These are phyloP conservation scores for Cirrhinus molitorella DNA, from an alignment of 2,797 vertebrate species.

Conservation along the genomic window DNA sequence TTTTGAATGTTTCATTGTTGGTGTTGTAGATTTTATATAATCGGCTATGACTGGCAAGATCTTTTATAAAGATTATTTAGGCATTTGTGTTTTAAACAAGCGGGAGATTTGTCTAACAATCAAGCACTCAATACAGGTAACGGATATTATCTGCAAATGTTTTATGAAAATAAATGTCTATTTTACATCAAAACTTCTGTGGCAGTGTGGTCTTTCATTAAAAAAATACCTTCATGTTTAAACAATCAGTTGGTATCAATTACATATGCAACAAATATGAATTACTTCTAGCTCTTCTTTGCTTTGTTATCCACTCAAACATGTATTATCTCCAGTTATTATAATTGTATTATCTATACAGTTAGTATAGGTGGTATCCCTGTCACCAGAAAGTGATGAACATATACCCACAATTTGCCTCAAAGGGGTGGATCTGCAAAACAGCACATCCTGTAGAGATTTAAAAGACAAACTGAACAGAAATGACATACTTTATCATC, in stretches of 20 bases:
- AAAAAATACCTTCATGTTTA: not conserved
- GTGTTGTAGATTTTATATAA: slow-evolving; percentile 29
- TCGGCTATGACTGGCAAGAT: slow-evolving; percentile 20
- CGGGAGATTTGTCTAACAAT: not conserved
- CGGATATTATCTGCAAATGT: not conserved
- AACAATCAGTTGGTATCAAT: not conserved
- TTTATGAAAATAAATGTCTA: slow-evolving; percentile 22
- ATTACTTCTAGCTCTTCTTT: not conserved
- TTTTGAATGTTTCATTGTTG: slow-evolving; percentile 49
- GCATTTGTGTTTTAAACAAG: slow-evolving; percentile 16
- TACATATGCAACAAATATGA: not conserved
- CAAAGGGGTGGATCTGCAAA: not conserved
- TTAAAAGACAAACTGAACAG: not conserved
- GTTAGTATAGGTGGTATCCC: not conserved
- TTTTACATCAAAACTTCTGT: not conserved
- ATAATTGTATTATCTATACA: too few relatives aligned
- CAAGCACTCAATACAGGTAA: not conserved
- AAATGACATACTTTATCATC: not conserved
- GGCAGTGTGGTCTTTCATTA: not conserved
- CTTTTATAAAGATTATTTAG: slow-evolving; percentile 25
- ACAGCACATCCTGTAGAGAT: not conserved
- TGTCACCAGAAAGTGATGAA: not conserved
- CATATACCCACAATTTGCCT: not conserved
- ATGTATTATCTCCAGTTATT: not conserved
- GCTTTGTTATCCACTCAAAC: not conserved